Conservation (phyloP, 2,888 invertebrate genomes). For the Liposcelis brunnea region DNA sequence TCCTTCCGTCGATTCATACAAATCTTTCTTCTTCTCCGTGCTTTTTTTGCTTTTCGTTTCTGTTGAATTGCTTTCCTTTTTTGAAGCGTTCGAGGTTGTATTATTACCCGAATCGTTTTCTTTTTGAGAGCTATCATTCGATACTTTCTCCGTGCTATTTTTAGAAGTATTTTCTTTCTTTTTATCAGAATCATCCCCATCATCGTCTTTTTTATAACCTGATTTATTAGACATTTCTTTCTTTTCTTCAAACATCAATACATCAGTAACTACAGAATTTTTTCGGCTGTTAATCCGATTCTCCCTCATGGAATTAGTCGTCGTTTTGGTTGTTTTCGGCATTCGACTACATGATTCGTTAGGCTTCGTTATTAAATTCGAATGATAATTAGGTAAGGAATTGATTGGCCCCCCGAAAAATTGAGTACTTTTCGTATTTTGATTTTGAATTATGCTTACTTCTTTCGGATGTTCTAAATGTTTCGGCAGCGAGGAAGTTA, state of each 20-base stretch:
- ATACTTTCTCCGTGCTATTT: background rate
- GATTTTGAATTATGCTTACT: background rate
- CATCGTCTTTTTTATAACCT: background rate
- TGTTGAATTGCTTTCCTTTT: too few species aligned
- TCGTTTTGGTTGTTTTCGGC: too few species aligned
- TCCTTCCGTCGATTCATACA: too few species aligned
- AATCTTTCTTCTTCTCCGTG: background rate
- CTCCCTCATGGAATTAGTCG: background rate
- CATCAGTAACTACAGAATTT: too few species aligned
- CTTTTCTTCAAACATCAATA: background rate
- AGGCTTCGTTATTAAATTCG: too few species aligned
- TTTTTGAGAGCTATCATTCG: too few species aligned
- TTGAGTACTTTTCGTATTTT: constrained; percentile 1
- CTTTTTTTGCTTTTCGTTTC: background rate
- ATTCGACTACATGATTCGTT: too few species aligned
- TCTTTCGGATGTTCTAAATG: constrained; percentile 4
- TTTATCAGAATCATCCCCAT: background rate
- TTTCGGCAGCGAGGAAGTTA: background rate
- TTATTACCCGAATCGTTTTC: too few species aligned
- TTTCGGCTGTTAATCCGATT: background rate
- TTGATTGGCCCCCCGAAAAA: constrained; percentile 2
- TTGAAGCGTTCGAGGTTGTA: too few species aligned
- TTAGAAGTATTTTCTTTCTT: background rate
- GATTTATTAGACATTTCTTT: background rate
- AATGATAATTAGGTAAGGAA: background rate